Conservation (phyloP, 2,888 invertebrate species). For the Halictus ligatus region DNA sequence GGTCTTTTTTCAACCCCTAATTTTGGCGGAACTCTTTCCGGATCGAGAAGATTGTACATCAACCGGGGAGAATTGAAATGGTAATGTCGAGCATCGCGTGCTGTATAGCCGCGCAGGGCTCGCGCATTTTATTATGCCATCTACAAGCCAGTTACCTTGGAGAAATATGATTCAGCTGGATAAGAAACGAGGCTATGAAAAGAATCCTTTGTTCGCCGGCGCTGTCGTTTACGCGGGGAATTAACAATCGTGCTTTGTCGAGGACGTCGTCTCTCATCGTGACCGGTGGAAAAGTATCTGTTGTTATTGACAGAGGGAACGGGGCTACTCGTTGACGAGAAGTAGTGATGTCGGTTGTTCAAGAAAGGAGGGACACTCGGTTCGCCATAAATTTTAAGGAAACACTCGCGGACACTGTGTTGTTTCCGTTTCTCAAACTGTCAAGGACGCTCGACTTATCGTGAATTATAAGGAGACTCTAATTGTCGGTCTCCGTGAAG, state of each 20-base stretch:
- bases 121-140: conserved; percentile 4
- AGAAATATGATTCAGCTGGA: neutral
- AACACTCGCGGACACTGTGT: neutral
- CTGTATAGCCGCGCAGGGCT: neutral
- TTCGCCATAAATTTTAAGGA: neutral
- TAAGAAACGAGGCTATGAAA: neutral
- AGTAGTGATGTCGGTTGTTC: neutral
- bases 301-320: neutral
- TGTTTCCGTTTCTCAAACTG: neutral
- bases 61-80: neutral
- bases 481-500: neutral
- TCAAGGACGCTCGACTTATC: neutral
- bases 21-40: neutral
- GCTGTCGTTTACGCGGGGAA: neutral
- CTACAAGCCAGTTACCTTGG: conserved; percentile 7
- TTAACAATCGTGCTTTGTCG: conserved; percentile 9
- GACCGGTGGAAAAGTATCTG: neutral
- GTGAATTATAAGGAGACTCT: neutral
- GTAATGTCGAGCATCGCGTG: neutral
- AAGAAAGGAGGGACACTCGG: neutral
- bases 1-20: neutral
- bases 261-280: neutral
- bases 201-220: neutral
- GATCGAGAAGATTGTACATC: neutral
- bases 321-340: neutral